These are phyloP conservation scores for Agrenia bidenticulata DNA, from an alignment of 2,888 invertebrate genomes.

Conservation along the genomic window DNA sequence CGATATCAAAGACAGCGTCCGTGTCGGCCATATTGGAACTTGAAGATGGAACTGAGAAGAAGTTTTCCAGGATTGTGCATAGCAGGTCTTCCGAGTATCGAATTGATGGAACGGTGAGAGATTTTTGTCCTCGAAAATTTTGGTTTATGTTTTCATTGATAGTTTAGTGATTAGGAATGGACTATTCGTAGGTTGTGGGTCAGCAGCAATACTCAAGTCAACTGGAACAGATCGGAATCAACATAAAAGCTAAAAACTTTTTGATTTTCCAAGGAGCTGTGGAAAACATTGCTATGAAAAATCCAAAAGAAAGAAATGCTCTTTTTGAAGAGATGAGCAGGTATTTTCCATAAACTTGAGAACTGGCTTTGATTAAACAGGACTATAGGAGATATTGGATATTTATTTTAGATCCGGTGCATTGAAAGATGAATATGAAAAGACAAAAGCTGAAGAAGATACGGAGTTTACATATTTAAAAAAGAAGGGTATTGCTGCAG, in stretches of 20 bases:
- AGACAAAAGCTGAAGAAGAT: slow-evolving; percentile 92
- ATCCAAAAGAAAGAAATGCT: slow-evolving; percentile 95
- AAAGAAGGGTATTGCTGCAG: slow-evolving; percentile 97
- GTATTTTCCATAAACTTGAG: no score
- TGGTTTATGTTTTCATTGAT: no score
- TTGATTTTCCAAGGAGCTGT: slow-evolving; percentile 99
- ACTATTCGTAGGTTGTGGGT: slow-evolving; percentile 69
- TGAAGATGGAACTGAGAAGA: slow-evolving; percentile 74
- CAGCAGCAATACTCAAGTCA: slow-evolving; percentile 80
- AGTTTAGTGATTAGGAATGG: no score
- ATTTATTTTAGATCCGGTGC: slow-evolving; percentile 93
- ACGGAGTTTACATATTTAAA: slow-evolving; percentile 98
- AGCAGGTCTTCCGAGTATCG: slow-evolving; percentile 92
- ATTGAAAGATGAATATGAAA: slow-evolving; percentile 93
- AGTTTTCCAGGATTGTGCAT: slow-evolving; percentile 86
- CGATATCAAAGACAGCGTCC: slow-evolving; percentile 84
- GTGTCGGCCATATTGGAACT: slow-evolving; percentile 93
- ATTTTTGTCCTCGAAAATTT: no score
- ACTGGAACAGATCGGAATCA: slow-evolving; percentile 91
- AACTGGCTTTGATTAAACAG: no score
- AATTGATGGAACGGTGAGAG: slow-evolving; percentile 82
- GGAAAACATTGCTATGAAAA: slow-evolving; percentile 99
- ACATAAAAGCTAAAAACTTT: slow-evolving; percentile 99
- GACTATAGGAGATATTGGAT: no score
- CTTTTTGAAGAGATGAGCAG: slow-evolving; percentile 98